Base-by-base conservation (phyloP, 1,140 invertebrate genomes). In the Rhizoglyphus robini region DNA sequence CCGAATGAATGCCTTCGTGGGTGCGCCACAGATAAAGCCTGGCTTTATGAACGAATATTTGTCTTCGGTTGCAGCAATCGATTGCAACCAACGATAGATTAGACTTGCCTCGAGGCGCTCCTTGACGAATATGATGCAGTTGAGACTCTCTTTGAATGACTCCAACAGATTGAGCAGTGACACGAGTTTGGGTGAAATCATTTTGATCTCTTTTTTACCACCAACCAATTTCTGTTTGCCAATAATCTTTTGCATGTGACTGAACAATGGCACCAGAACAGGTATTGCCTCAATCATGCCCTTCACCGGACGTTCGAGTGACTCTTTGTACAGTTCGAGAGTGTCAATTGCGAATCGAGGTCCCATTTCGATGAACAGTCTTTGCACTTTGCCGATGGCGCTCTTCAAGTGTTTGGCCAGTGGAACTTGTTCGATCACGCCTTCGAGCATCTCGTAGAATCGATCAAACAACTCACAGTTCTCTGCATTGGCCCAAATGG, bases 121-220 rank as follows among this genome's bases (percentile, higher is more conserved):
- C 66, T 88, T 83, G 29, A 93, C 86, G 78, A 95, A 92, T 46
- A 96, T 82, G 29, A 96, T 79, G 0, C 88, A 88, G 76, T 89
- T 93, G 18, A 51, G 29, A 20, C 8, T 4, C 13, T 51, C 20
- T 18, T 38, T 20, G 51, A 60, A 60, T 34, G 13, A 27, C 11
- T 18, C 25, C 2, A 60, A n/a, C 15, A 60, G 29, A 20, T 60
- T 60, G 20, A 60, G 29, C n/a, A 60, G 29, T 34, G 58, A 34
- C 11, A n/a, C 25, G 11, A 60, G 29, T 27, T 51, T 51, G 3
- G 23, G 23, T 4, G 48, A 51, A 51, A 51, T 51, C 1, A 51
- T n/a, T n/a, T 46, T 20, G 15, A 20, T 46, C 23, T 46, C 8
- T 3, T 3, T 46, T 46, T n/a, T 3, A 46, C 18, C 23, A 15